A percentile compares a stretch with the other conserved stretches of the same genome.
These are phyloP conservation scores for Chloroclystis v-ata DNA, from an alignment of 2,888 invertebrate species.

Conservation along the genomic window DNA sequence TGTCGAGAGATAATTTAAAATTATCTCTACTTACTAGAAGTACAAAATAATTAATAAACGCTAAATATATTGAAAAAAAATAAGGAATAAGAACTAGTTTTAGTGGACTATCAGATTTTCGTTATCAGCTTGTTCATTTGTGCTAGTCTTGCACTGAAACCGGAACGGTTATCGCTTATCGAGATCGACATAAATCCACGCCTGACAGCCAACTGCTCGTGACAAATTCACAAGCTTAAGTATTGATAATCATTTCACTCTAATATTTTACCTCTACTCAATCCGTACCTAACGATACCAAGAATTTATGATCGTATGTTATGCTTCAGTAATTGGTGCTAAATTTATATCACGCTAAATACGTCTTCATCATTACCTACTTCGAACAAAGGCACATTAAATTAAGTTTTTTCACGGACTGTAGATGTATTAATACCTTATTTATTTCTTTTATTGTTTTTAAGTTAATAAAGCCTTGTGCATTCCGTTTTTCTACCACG, in stretches of 20 bases:
- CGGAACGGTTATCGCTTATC: conserved; percentile 50
- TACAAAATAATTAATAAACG: too few relatives aligned
- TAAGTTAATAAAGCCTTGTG: conserved; percentile 70
- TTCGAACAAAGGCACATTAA: conserved; percentile 48
- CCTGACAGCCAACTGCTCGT: conserved; percentile 67
- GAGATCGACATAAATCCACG: conserved; percentile 59
- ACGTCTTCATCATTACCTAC: conserved; percentile 43
- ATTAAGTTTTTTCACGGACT: conserved; percentile 69
- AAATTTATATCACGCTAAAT: conserved; percentile 48
- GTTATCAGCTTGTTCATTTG: conserved; percentile 21
- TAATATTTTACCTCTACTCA: conserved; percentile 11
- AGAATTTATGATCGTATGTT: conserved; percentile 3
- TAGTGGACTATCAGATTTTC: conserved; percentile 2
- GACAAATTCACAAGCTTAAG: conserved; percentile 68
- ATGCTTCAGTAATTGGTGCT: conserved; percentile 29
- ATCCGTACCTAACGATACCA: conserved; percentile 1
- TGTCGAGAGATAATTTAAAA: too few relatives aligned
- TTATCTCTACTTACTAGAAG: neutral
- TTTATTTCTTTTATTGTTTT: conserved; percentile 75
- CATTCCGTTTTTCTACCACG: conserved; percentile 67
- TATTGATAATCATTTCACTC: conserved; percentile 53
- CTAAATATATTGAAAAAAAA: too few relatives aligned
- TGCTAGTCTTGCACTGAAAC: conserved; percentile 27
- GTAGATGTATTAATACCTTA: conserved; percentile 72
- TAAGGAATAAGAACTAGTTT: neutral